Percentiles rank a stretch among this genome's conserved stretches.
phyloP scores from a whole-genome alignment of 2,888 invertebrate species.

The Pinctada fucata region DNA sequence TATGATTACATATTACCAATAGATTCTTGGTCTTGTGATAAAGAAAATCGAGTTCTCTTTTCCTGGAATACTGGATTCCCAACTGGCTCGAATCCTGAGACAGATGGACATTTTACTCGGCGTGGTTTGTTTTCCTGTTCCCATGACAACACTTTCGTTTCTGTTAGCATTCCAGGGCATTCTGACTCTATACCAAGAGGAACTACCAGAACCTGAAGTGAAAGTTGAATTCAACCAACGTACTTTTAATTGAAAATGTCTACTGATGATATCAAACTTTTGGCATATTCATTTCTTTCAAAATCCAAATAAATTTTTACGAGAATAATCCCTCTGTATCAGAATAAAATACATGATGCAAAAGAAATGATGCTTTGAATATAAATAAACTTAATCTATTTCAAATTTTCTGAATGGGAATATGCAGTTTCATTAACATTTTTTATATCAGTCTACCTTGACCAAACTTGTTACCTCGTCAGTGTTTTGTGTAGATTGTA shows the following conservation, averaged over 20 bases:
- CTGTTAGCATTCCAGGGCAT: conserved; percentile 83
- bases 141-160: conserved; percentile 81
- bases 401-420: too few species aligned
- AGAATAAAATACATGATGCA: too few species aligned
- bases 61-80: conserved; percentile 71
- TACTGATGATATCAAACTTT: too few species aligned
- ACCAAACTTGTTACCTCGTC: not conserved
- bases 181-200: conserved; percentile 81
- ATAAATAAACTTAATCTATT: too few species aligned
- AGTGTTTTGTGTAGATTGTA: not conserved
- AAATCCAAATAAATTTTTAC: too few species aligned
- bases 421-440: too few species aligned
- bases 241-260: too few species aligned
- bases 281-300: too few species aligned
- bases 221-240: not conserved
- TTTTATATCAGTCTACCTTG: too few species aligned
- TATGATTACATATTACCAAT: conserved; percentile 67
- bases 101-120: conserved; percentile 64
- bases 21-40: conserved; percentile 93
- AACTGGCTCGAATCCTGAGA: conserved; percentile 59
- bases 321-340: too few species aligned
- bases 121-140: conserved; percentile 74
- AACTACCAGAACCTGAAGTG: conserved; percentile 82
- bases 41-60: conserved; percentile 83
- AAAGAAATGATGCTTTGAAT: too few species aligned